A percentile compares a stretch with the other conserved stretches of the same genome.
These are phyloP conservation scores for Rana temporaria DNA, from an alignment of 2,113 vertebrate genomes.

Conservation along the genomic window DNA sequence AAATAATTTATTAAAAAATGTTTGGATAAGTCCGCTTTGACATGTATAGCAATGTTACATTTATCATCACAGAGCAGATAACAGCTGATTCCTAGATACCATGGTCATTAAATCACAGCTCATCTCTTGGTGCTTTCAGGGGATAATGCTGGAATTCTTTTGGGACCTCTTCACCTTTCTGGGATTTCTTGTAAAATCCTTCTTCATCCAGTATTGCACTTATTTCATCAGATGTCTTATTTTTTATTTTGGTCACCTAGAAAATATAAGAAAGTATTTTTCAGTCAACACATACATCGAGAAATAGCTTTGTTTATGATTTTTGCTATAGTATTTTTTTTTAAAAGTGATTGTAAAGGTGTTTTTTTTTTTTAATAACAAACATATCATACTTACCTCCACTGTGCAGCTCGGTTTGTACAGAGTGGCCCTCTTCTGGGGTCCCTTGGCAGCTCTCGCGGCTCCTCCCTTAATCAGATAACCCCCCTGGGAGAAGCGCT, in stretches of 20 bases:
- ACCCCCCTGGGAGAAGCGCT: too few species aligned
- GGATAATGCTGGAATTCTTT: slow-evolving; percentile 77
- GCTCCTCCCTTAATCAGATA: too few species aligned
- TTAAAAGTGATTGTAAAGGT: too few species aligned
- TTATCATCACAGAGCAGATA: not conserved
- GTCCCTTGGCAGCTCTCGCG: too few species aligned
- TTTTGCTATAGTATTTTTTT: too few species aligned
- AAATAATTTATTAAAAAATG: slow-evolving; percentile 34
- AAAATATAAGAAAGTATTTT: not conserved
- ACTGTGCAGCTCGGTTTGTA: too few species aligned
- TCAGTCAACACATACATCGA: too few species aligned
- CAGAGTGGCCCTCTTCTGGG: too few species aligned
- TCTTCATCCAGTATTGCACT: slow-evolving; percentile 76
- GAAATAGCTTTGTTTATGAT: too few species aligned
- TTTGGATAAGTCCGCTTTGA: not conserved
- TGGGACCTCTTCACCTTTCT: slow-evolving; percentile 79
- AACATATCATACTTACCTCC: too few species aligned
- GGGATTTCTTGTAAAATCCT: slow-evolving; percentile 78
- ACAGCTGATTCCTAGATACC: not conserved
- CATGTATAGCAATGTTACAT: not conserved
- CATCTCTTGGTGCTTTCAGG: slow-evolving; percentile 71
- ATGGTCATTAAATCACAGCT: slow-evolving; percentile 64
- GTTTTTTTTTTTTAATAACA: too few species aligned
- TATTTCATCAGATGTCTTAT: slow-evolving; percentile 78
- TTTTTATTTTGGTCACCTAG: slow-evolving; percentile 61